Percentiles rank a stretch among this genome's conserved stretches.
These are phyloP conservation scores for Varroa destructor DNA, from an alignment of 1,140 invertebrate species.

Conservation along the genomic window DNA sequence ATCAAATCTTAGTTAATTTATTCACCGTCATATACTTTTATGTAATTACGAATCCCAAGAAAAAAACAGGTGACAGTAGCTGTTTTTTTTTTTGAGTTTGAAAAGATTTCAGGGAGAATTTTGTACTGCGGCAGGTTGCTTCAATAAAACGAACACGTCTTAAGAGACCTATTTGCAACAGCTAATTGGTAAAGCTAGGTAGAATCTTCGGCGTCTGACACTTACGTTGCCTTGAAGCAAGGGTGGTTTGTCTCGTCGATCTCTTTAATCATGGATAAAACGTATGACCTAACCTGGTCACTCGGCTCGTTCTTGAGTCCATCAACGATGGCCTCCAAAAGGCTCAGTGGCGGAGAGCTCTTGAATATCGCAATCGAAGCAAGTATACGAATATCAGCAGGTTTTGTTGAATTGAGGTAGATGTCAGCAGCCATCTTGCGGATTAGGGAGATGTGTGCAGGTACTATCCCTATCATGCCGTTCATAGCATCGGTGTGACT, in stretches of 20 bases:
- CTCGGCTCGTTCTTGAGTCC: not conserved
- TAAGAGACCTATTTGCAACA: too few species aligned
- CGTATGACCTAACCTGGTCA: slow-evolving; percentile 8
- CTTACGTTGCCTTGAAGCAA: slow-evolving; percentile 7
- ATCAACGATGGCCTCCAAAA: not conserved
- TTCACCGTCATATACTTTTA: too few species aligned
- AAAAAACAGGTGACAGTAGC: too few species aligned
- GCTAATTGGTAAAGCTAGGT: not conserved
- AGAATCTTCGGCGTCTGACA: not conserved
- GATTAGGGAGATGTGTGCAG: not conserved
- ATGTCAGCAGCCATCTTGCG: not conserved
- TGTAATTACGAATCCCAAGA: too few species aligned
- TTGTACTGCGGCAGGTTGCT: too few species aligned
- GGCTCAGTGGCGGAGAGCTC: not conserved
- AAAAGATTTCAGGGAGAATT: too few species aligned
- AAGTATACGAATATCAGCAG: slow-evolving; percentile 5
- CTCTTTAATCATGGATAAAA: slow-evolving; percentile 11
- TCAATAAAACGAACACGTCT: too few species aligned
- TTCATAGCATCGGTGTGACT: not conserved
- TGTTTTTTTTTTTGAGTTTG: too few species aligned
- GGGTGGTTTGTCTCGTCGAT: slow-evolving; percentile 15
- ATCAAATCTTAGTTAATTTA: too few species aligned
- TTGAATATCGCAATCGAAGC: not conserved
- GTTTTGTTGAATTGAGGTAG: not conserved
- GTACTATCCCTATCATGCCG: not conserved